These are phyloP conservation scores for Rhinoderma darwinii DNA, from an alignment of 2,113 vertebrate genomes.

Conservation along the genomic window DNA sequence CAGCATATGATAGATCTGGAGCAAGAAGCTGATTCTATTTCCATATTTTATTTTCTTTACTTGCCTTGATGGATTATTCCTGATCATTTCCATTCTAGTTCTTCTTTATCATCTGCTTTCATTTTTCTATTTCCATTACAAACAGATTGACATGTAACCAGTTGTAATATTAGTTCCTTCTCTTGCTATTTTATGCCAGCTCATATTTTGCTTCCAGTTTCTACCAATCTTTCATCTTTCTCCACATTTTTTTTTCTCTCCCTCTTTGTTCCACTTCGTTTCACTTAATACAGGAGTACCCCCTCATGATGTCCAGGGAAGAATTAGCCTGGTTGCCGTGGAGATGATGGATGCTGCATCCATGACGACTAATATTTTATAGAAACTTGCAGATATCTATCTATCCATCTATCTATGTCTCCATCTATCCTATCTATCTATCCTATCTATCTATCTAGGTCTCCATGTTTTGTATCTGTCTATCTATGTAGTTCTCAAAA, in stretches of 20 bases:
- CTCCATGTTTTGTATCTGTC: neutral
- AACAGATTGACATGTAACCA: too few relatives aligned
- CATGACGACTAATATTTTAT: neutral
- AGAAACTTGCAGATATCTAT: conserved; percentile 11
- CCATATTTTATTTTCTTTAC: too few relatives aligned
- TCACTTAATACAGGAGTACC: neutral
- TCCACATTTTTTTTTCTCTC: conserved; percentile 12
- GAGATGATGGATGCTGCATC: conserved; percentile 63
- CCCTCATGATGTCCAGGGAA: conserved; percentile 25
- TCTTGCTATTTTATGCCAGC: neutral
- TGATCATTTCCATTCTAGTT: too few relatives aligned
- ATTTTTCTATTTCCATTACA: too few relatives aligned
- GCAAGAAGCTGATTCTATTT: too few relatives aligned
- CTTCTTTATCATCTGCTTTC: too few relatives aligned
- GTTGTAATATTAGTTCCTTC: too few relatives aligned
- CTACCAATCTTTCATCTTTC: neutral
- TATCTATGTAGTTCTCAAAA: too few relatives aligned
- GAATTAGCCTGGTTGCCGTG: conserved; percentile 62
- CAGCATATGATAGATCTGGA: too few relatives aligned
- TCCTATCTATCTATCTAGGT: neutral
- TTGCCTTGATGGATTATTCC: too few relatives aligned
- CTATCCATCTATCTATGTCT: neutral
- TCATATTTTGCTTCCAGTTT: neutral
- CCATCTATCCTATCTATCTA: neutral
- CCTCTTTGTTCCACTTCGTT: neutral